phyloP scores from a whole-genome alignment of 2,797 vertebrate genomes.

The Ataeniobius toweri region DNA sequence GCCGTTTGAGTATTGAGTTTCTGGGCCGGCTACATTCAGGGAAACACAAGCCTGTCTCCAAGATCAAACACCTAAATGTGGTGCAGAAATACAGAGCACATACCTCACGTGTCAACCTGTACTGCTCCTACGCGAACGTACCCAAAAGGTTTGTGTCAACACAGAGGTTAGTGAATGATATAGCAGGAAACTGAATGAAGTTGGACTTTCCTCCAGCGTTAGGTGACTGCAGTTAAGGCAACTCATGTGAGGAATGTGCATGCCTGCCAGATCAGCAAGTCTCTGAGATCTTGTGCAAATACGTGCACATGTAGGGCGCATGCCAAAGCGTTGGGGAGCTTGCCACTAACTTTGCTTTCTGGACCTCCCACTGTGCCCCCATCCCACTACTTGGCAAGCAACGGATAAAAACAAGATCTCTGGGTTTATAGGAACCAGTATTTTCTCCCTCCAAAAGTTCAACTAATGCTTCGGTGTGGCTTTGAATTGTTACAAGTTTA shows the following conservation, averaged over 20 bases:
- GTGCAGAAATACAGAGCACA: conserved; percentile 9
- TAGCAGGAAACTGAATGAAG: conserved; percentile 28
- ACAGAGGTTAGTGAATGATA: conserved; percentile 11
- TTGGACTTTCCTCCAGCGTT: conserved; percentile 5
- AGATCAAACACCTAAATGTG: conserved; percentile 17
- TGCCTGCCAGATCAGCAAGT: conserved; percentile 48
- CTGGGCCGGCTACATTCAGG: conserved; percentile 42
- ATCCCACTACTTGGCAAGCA: conserved; percentile 26
- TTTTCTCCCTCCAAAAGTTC: conserved; percentile 2
- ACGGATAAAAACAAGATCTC: conserved; percentile 42
- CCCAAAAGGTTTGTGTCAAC: conserved; percentile 11
- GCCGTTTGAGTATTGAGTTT: conserved; percentile 57
- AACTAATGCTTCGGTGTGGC: neutral
- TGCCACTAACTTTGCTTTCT: conserved; percentile 43
- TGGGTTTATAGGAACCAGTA: neutral
- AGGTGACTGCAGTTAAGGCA: conserved; percentile 42
- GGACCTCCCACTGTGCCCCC: conserved; percentile 44
- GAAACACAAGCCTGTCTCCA: conserved; percentile 43
- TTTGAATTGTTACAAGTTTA: neutral
- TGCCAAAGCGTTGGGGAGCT: conserved; percentile 31
- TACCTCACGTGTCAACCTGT: conserved; percentile 3
- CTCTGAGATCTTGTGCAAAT: conserved; percentile 30
- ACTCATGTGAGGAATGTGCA: conserved; percentile 46
- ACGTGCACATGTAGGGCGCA: conserved; percentile 1
- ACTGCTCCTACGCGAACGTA: neutral